Evolutionary conservation across 2,888 invertebrate species (phyloP).

Genomic region (Bimastos eiseni): DNA sequence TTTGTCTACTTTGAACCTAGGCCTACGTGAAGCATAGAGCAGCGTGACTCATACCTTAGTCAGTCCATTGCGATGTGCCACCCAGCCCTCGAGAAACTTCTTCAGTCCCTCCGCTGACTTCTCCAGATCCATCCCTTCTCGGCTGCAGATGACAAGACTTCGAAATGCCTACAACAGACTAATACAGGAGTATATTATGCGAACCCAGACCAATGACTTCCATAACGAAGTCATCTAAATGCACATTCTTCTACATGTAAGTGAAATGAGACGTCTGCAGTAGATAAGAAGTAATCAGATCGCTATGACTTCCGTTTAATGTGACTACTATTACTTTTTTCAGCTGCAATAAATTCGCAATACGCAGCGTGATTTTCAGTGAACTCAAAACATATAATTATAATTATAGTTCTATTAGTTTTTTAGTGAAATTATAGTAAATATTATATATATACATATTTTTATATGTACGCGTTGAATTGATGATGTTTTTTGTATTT

Average conservation of each 20-base stretch:
- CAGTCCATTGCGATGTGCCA: neutral
- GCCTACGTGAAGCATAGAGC: neutral
- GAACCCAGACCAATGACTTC: neutral
- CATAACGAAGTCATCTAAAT: neutral
- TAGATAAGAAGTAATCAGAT: neutral
- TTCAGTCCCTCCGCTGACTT: neutral
- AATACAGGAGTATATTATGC: neutral
- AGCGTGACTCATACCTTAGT: neutral
- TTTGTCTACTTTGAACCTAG: neutral
- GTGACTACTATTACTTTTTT: no score
- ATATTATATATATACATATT: no score
- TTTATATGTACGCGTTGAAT: no score
- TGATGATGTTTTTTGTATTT: no score
- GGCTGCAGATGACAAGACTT: neutral
- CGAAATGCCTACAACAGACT: neutral
- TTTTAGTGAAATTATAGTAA: no score
- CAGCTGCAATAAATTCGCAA: no score
- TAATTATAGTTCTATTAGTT: no score
- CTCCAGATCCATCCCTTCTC: neutral
- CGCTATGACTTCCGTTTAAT: no score
- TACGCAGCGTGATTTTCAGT: no score
- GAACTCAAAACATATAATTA: no score
- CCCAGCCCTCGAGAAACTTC: conserved; percentile 18
- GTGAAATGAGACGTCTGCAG: neutral
- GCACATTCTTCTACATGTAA: no score